Evolutionary conservation across 2,113 vertebrate species (phyloP).

Genomic region (Callocephalon fimbriatum): DNA sequence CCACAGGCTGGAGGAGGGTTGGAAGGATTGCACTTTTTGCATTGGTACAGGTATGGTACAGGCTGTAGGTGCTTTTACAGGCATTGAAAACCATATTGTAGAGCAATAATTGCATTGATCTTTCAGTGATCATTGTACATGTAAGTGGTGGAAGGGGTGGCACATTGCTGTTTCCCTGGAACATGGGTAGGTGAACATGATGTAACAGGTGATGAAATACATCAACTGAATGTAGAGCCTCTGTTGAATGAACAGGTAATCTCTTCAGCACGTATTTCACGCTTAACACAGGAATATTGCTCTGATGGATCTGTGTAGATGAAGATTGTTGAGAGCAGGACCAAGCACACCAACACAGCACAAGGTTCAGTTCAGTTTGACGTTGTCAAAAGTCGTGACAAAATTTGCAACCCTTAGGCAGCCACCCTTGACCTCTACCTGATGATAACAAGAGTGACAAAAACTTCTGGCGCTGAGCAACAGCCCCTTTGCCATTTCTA

Average conservation of each 20-base stretch:
- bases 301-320: background rate
- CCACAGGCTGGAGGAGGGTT: background rate
- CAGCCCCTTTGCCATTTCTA: background rate
- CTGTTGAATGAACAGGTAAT: background rate
- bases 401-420: background rate
- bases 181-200: accelerated
- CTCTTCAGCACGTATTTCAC: background rate
- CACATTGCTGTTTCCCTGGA: background rate
- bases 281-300: background rate
- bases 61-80: accelerated
- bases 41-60: background rate
- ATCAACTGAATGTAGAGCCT: background rate
- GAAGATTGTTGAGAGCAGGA: background rate
- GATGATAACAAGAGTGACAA: background rate
- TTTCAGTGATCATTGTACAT: background rate
- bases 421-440: background rate
- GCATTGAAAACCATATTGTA: background rate
- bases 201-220: background rate
- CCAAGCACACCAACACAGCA: no score
- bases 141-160: background rate
- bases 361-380: background rate
- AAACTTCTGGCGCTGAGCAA: background rate
- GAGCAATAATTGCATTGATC: background rate
- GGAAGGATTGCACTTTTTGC: accelerated
- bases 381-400: accelerated